Percentiles rank a stretch among this genome's conserved stretches.
Evolutionary conservation across 2,113 vertebrate genomes (phyloP).

Genomic region (Catharus fuscescens): DNA sequence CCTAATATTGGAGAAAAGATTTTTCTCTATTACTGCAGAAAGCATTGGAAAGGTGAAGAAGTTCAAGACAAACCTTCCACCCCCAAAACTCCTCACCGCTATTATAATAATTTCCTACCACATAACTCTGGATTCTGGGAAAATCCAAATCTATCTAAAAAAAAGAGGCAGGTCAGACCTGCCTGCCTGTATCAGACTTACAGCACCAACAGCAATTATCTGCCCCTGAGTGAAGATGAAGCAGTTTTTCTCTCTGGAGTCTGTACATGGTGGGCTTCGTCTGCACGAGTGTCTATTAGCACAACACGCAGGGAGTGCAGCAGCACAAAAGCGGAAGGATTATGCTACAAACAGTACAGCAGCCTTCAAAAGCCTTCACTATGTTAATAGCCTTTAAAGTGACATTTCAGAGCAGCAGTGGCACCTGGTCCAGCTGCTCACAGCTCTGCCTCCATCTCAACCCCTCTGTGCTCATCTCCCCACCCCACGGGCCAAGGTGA

Average conservation of each 20-base stretch:
- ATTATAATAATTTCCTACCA: background rate
- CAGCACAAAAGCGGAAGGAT: constrained; percentile 22
- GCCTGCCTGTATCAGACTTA: background rate
- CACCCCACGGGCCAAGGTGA: constrained; percentile 18
- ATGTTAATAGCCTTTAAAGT: constrained; percentile 37
- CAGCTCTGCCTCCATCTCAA: background rate
- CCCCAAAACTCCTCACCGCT: background rate
- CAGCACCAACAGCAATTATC: background rate
- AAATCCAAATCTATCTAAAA: background rate
- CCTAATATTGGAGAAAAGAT: background rate
- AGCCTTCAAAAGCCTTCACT: constrained; percentile 53
- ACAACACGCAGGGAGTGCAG: background rate
- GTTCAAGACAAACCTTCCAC: background rate
- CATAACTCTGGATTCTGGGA: background rate
- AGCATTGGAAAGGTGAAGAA: background rate
- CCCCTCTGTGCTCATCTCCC: background rate
- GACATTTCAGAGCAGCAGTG: constrained; percentile 30
- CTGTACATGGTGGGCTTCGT: background rate
- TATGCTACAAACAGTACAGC: constrained; percentile 27
- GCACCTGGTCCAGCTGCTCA: constrained; percentile 55
- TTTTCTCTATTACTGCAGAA: background rate
- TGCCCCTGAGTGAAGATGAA: background rate
- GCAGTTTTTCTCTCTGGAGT: background rate
- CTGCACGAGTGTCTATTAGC: background rate
- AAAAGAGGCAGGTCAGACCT: background rate